Conservation (phyloP, 1,140 invertebrate genomes). For the Riptortus pedestris region DNA sequence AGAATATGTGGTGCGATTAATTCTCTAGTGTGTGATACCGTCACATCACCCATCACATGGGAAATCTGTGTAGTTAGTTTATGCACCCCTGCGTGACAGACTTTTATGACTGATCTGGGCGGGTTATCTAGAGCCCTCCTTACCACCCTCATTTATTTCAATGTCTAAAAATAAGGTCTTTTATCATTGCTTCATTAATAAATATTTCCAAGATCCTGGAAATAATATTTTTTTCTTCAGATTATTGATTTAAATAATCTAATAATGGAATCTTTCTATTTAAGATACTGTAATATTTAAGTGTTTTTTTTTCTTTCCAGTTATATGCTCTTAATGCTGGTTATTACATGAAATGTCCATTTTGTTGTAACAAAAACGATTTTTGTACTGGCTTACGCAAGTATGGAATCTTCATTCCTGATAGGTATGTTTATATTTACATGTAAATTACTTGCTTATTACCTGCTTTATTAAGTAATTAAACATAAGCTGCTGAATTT, state of each 20-base stretch:
- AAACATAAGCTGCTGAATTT: neutral
- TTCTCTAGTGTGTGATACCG: no score
- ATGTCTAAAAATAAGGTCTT: neutral
- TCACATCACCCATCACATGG: no score
- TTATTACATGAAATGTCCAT: slow-evolving; percentile 18
- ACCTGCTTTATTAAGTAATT: neutral
- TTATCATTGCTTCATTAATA: neutral
- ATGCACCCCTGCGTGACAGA: no score
- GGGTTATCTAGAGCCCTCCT: no score
- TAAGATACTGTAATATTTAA: no score
- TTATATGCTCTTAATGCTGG: neutral
- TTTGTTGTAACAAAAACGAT: neutral
- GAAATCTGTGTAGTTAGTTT: no score
- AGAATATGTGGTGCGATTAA: no score
- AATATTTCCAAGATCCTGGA: neutral
- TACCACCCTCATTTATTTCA: no score
- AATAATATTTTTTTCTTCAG: neutral
- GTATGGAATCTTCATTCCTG: slow-evolving; percentile 8
- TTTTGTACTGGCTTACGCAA: neutral
- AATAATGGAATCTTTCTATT: no score
- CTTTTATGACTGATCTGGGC: no score
- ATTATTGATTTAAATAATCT: neutral
- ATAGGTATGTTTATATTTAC: neutral
- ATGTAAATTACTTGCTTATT: no score
- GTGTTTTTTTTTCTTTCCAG: slow-evolving; percentile 8